phyloP scores from a whole-genome alignment of 2,797 vertebrate species.

The Lycodopsis pacificus region DNA sequence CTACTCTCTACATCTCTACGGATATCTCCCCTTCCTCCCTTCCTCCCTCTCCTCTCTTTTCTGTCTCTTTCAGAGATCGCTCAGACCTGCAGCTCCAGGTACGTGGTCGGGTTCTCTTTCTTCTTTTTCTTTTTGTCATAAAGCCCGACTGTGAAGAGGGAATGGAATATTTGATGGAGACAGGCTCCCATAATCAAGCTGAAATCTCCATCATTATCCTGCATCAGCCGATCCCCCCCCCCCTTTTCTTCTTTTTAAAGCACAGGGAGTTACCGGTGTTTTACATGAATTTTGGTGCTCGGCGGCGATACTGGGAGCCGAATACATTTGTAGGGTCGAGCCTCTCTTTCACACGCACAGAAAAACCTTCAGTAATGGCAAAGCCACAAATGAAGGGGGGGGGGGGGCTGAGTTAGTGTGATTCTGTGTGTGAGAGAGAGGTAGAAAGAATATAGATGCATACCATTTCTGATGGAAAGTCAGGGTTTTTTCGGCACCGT shows the following conservation, averaged over 20 bases:
- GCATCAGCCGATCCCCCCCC: slow-evolving; percentile 74
- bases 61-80: slow-evolving; percentile 22
- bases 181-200: slow-evolving; percentile 78
- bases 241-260: slow-evolving; percentile 71
- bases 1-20: slow-evolving; percentile 46
- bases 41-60: slow-evolving; percentile 22
- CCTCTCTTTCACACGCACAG: slow-evolving; percentile 56
- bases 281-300: slow-evolving; percentile 81
- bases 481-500: not conserved
- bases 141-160: slow-evolving; percentile 50
- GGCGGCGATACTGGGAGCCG: slow-evolving; percentile 68
- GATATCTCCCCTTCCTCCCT: slow-evolving; percentile 36
- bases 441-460: slow-evolving; percentile 34
- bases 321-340: slow-evolving; percentile 80
- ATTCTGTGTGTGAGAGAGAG: slow-evolving; percentile 17
- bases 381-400: slow-evolving; percentile 38
- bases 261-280: slow-evolving; percentile 75
- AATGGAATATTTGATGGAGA: slow-evolving; percentile 81
- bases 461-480: slow-evolving; percentile 13
- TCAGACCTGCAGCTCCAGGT: slow-evolving; percentile 47
- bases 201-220: slow-evolving; percentile 84
- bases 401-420: slow-evolving; percentile 39
- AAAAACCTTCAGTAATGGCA: slow-evolving; percentile 54
- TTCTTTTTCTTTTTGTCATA: slow-evolving; percentile 30
- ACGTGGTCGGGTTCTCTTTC: slow-evolving; percentile 45